Evolutionary conservation across 2,113 vertebrate genomes (phyloP).

Genomic region (Mirounga angustirostris): DNA sequence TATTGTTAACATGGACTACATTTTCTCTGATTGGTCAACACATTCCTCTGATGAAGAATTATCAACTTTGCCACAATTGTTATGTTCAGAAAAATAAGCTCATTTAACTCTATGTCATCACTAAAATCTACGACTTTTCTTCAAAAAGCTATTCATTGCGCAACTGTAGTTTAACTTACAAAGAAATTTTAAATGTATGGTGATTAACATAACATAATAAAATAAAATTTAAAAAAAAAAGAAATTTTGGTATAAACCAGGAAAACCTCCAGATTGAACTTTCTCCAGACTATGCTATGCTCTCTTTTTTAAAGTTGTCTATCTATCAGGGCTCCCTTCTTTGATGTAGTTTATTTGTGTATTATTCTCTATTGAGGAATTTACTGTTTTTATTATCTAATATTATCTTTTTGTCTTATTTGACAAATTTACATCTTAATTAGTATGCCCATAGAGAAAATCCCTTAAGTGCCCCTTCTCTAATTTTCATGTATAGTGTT

Average conservation of each 20-base stretch:
- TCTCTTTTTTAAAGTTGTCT: background rate
- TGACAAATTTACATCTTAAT: background rate
- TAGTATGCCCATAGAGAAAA: background rate
- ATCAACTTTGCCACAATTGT: background rate
- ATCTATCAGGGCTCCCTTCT: background rate
- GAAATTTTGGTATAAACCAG: background rate
- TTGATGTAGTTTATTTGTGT: background rate
- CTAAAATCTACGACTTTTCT: background rate
- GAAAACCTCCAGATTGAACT: background rate
- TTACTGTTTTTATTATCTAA: background rate
- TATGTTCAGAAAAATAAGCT: background rate
- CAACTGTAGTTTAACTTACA: background rate
- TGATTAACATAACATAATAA: too few species aligned
- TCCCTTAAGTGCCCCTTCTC: background rate
- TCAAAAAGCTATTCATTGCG: background rate
- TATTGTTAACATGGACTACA: background rate
- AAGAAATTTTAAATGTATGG: background rate
- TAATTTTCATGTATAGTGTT: background rate
- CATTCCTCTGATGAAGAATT: background rate
- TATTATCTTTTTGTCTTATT: background rate
- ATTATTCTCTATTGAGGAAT: background rate
- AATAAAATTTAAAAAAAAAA: background rate
- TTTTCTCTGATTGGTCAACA: slow-evolving; percentile 25
- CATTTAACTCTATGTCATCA: background rate
- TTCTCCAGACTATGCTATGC: background rate